phyloP scores from a whole-genome alignment of 2,888 invertebrate species.

The Xanthorhoe designata region DNA sequence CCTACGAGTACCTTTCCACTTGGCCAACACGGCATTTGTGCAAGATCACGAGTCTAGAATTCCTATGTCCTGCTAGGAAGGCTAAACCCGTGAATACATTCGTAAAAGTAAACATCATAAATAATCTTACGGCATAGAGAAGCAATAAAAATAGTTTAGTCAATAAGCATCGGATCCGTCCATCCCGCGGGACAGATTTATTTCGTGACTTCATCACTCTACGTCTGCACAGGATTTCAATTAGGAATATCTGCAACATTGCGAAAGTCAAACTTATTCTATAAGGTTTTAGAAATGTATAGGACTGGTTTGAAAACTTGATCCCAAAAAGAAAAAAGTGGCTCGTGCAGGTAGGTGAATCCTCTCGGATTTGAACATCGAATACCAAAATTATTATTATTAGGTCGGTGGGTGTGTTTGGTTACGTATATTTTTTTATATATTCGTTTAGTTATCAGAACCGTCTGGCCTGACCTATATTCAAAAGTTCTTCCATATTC shows the following conservation, averaged over 20 bases:
- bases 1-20: no score
- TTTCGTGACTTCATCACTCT: conserved; percentile 74
- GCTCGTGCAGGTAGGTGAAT: conserved; percentile 52
- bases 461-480: not conserved
- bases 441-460: not conserved
- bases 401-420: conserved; percentile 14
- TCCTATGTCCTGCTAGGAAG: no score
- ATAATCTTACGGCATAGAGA: conserved; percentile 53
- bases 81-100: not conserved
- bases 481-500: not conserved
- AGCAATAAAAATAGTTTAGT: conserved; percentile 78
- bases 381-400: conserved; percentile 31
- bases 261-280: conserved; percentile 14
- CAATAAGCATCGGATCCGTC: conserved; percentile 72
- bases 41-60: no score
- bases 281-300: conserved; percentile 17
- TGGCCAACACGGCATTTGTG: no score
- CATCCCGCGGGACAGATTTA: conserved; percentile 72
- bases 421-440: conserved; percentile 9
- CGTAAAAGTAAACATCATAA: conserved; percentile 8
- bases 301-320: conserved; percentile 46
- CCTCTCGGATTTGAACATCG: conserved; percentile 32
- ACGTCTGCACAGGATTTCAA: conserved; percentile 50
- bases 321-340: conserved; percentile 42
- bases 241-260: conserved; percentile 33